Evolutionary conservation across 2,113 vertebrate genomes (phyloP), one percentile per base, ranked within the genome.

Genomic region (Halichoerus grypus): DNA sequence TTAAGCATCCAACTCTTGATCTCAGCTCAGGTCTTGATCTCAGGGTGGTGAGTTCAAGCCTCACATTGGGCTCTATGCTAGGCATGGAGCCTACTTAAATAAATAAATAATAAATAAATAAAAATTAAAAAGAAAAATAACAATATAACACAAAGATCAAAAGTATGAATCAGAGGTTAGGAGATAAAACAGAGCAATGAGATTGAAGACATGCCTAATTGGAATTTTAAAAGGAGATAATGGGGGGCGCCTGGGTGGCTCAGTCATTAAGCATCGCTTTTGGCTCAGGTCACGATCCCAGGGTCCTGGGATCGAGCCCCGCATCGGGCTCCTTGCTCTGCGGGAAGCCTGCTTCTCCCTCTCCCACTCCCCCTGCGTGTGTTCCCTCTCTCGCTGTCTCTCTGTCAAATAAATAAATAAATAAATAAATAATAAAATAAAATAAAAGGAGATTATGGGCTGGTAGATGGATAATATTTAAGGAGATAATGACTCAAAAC

Each of bases 191-290:
- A 67, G 51, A 95, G 28, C n/a, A 11, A 77, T 91, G 15, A 94
- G 31, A 55, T 49, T 39, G 61, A 84, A 74, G 57, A 72, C 28
- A 81, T 7, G 24, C 31, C 26, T 76, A 55, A 49, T 12, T 36
- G 14, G 42, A 91, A 88, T 91, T 96, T 95, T 93, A n/a, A 88
- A 93, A 94, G 31, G 31, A 95, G 49, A 42, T 46, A 46, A 46
- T 8, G 46, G 39, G 39, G 39, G 4, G 39, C 5, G 4, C 39
- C 39, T 42, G 39, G 39, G 39, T 42, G 39, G 39, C 39, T 42
- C 39, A 42, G 39, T 42, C 39, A 5, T 3, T 42, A 42, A 42
- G 39, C 39, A 3, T 42, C 39, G 39, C 39, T 5, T 42, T 42
- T 42, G 39, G 39, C 39, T 42, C 39, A 42, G 39, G 39, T 42